Conservation (phyloP, 2,113 vertebrate genomes). For the Hippocampus abdominalis region DNA sequence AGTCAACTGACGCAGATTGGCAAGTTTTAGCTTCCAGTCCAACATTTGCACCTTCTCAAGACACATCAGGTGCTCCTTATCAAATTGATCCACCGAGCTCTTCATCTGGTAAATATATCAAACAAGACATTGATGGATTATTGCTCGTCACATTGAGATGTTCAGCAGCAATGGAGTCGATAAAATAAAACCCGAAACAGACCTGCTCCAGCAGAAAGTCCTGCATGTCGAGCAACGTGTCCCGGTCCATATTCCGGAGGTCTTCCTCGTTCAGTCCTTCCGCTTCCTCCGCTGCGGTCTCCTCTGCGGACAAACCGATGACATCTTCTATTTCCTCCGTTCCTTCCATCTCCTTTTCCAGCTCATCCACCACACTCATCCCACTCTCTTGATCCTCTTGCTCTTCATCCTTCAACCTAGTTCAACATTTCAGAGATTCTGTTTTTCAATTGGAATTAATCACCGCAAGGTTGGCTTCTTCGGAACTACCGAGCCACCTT, state of each 20-base stretch:
- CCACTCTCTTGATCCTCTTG: slow-evolving; percentile 24
- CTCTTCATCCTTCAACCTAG: neutral
- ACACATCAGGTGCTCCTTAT: slow-evolving; percentile 79
- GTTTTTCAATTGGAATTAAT: neutral
- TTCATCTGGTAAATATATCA: slow-evolving; percentile 72
- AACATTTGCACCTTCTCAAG: slow-evolving; percentile 77
- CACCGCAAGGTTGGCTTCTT: neutral
- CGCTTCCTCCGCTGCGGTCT: neutral
- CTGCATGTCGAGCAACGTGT: slow-evolving; percentile 76
- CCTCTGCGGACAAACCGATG: neutral
- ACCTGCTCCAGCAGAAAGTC: slow-evolving; percentile 81
- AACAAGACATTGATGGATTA: neutral
- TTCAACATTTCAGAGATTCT: neutral
- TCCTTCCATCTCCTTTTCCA: slow-evolving; percentile 33
- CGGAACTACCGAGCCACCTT: slow-evolving; percentile 23
- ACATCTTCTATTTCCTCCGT: neutral
- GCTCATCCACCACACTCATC: slow-evolving; percentile 42
- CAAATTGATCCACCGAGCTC: slow-evolving; percentile 71
- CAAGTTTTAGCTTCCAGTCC: slow-evolving; percentile 80
- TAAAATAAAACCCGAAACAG: neutral
- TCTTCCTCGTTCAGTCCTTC: slow-evolving; percentile 66
- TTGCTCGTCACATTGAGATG: neutral
- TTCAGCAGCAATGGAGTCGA: too few relatives aligned
- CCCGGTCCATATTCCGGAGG: slow-evolving; percentile 61
- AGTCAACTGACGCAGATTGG: slow-evolving; percentile 77